Percentiles rank a stretch among this genome's conserved stretches.
Evolutionary conservation across 2,113 vertebrate genomes (phyloP).

Genomic region (Pionites leucogaster): DNA sequence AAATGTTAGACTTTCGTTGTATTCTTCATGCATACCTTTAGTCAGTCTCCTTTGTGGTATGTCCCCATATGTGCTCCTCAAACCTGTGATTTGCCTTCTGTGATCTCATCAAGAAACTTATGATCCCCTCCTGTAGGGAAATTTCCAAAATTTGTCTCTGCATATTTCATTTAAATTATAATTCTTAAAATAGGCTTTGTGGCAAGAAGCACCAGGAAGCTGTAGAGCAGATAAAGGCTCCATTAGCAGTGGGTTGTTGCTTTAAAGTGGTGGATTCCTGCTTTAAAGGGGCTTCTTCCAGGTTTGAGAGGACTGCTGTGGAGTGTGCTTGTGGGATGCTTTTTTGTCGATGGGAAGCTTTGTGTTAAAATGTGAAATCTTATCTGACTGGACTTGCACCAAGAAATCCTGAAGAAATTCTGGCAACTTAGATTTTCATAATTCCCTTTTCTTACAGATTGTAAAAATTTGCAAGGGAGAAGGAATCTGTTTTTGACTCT

Average conservation of each 20-base stretch:
- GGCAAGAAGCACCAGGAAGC: neutral
- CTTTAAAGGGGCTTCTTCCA: neutral
- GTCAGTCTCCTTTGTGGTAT: neutral
- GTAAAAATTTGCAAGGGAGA: neutral
- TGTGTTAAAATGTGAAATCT: neutral
- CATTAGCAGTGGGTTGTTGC: neutral
- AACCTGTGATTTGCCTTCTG: neutral
- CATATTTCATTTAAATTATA: neutral
- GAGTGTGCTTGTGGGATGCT: neutral
- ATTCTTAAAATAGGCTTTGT: neutral
- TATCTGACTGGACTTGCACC: neutral
- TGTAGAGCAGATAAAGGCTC: neutral
- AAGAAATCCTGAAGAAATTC: neutral
- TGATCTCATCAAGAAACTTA: neutral
- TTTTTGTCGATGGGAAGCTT: neutral
- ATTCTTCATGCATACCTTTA: fast-evolving
- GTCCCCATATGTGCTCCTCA: neutral
- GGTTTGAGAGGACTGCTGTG: neutral
- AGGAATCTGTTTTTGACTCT: neutral
- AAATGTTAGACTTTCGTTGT: neutral
- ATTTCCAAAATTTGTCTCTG: neutral
- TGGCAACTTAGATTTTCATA: neutral
- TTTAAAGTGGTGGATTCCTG: neutral
- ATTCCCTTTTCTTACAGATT: neutral
- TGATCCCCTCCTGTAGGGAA: neutral